Conservation (phyloP, 2,888 invertebrate genomes). For the Parnassius apollo region DNA sequence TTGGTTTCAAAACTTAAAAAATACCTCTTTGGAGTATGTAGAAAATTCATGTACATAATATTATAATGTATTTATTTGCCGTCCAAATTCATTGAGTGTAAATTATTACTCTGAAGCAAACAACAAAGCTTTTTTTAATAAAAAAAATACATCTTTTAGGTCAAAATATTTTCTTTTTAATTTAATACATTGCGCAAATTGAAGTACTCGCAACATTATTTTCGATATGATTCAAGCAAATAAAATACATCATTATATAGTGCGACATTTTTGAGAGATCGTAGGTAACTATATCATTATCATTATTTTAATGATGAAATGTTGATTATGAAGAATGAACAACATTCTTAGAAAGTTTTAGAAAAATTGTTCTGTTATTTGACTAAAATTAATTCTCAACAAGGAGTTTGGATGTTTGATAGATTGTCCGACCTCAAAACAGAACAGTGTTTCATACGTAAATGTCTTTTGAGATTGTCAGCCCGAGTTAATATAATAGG, state of each 20-base stretch:
- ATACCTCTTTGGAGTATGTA: conserved; percentile 21
- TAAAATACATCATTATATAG: too few relatives aligned
- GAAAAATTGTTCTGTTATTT: too few relatives aligned
- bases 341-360: conserved; percentile 17
- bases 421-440: conserved; percentile 61
- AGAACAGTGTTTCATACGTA: conserved; percentile 82
- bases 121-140: too few relatives aligned
- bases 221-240: too few relatives aligned
- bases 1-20: conserved; percentile 33
- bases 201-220: too few relatives aligned
- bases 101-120: background rate
- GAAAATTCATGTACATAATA: conserved; percentile 19
- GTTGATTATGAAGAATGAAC: conserved; percentile 3
- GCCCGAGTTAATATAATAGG: conserved; percentile 83
- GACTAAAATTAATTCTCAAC: conserved; percentile 37
- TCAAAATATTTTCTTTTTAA: too few relatives aligned
- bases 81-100: conserved; percentile 4
- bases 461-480: conserved; percentile 85
- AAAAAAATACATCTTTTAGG: too few relatives aligned
- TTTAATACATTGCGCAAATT: too few relatives aligned
- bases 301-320: background rate
- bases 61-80: background rate
- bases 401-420: conserved; percentile 65
- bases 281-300: background rate
- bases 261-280: background rate